phyloP scores from a whole-genome alignment of 2,797 vertebrate species.

The Cuculus canorus region DNA sequence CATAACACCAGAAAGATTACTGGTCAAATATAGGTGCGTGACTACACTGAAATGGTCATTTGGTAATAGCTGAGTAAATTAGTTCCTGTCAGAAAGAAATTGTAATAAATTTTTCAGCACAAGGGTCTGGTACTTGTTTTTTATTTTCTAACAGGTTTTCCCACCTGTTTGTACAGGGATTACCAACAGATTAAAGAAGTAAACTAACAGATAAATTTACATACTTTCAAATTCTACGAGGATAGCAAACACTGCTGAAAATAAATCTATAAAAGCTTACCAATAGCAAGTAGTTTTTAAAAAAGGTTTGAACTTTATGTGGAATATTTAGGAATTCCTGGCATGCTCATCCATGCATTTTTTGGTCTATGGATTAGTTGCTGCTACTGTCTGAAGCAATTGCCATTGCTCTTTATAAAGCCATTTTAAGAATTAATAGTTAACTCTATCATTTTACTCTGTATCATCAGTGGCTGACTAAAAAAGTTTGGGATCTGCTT shows the following conservation, averaged over 20 bases:
- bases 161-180: background rate
- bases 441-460: background rate
- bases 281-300: background rate
- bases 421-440: background rate
- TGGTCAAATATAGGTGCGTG: background rate
- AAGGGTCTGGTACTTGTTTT: background rate
- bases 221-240: background rate
- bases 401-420: background rate
- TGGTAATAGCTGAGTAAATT: fast-evolving
- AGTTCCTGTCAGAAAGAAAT: background rate
- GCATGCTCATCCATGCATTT: background rate
- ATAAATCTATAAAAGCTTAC: background rate
- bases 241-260: background rate
- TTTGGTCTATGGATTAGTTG: background rate
- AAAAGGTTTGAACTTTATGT: background rate
- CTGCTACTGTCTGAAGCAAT: background rate
- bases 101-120: background rate
- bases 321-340: background rate
- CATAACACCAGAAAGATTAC: background rate
- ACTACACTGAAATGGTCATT: background rate
- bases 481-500: background rate
- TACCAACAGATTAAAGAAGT: background rate
- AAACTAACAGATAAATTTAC: background rate
- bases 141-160: background rate
- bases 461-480: background rate